A percentile compares a stretch with the other conserved stretches of the same genome.
Conservation (phyloP, 2,113 vertebrate genomes). For the Benitochromis conjunctus region DNA sequence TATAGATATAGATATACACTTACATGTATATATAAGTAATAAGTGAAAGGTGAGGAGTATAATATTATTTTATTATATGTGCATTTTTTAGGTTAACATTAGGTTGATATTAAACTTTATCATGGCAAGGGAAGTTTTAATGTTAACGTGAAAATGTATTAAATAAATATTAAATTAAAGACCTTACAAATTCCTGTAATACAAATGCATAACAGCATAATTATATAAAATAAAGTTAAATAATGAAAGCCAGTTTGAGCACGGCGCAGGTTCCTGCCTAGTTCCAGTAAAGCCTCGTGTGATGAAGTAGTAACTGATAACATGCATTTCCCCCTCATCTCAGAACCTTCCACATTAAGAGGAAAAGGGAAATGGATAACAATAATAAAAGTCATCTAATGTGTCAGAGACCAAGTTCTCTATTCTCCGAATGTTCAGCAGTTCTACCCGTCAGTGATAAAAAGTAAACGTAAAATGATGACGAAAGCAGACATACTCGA, state of each 20-base stretch:
- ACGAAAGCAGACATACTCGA: background rate
- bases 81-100: no score
- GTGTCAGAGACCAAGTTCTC: constrained; percentile 23
- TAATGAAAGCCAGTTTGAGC: background rate
- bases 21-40: no score
- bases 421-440: background rate
- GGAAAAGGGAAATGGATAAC: constrained; percentile 42
- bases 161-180: background rate
- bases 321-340: constrained; percentile 18
- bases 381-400: background rate
- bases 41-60: no score
- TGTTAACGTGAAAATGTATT: background rate
- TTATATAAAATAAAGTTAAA: background rate
- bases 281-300: constrained; percentile 13
- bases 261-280: background rate
- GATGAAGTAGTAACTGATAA: constrained; percentile 12
- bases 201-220: background rate
- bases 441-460: background rate
- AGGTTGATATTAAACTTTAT: background rate
- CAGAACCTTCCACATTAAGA: constrained; percentile 16
- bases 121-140: background rate
- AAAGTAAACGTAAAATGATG: background rate
- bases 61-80: no score
- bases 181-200: background rate
- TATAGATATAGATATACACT: no score